Evolutionary conservation across 2,797 vertebrate genomes (phyloP).

Genomic region (Mormyrus proboscirostris): DNA sequence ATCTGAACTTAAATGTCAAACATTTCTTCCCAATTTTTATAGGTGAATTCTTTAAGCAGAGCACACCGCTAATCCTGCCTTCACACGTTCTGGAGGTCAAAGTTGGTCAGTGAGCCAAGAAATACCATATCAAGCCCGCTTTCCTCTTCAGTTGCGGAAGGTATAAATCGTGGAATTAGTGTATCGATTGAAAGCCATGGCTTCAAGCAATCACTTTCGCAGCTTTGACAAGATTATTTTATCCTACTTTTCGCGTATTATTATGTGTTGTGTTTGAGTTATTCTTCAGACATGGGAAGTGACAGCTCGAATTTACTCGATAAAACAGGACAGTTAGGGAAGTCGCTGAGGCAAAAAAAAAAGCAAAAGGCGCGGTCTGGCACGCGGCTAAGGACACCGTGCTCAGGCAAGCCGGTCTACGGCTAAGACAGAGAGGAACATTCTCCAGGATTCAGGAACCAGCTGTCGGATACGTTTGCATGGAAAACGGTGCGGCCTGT

Average conservation of each 20-base stretch:
- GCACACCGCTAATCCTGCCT: conserved; percentile 84
- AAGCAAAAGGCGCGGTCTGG: conserved; percentile 68
- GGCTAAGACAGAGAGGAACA: conserved; percentile 51
- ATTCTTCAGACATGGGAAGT: conserved; percentile 96
- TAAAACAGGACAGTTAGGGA: conserved; percentile 92
- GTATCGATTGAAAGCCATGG: conserved; percentile 94
- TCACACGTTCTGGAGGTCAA: conserved; percentile 93
- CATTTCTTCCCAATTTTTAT: conserved; percentile 81
- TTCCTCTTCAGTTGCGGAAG: conserved; percentile 84
- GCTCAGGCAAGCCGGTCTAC: conserved; percentile 55
- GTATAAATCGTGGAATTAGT: conserved; percentile 99
- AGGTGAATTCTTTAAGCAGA: conserved; percentile 87
- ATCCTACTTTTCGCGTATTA: conserved; percentile 99
- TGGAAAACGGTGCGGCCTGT: conserved; percentile 52
- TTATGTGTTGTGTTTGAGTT: conserved; percentile 99
- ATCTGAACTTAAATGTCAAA: conserved; percentile 74
- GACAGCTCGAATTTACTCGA: conserved; percentile 99
- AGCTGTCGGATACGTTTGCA: conserved; percentile 69
- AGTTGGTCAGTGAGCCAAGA: conserved; percentile 99
- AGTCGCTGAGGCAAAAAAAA: conserved; percentile 95
- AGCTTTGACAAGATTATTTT: conserved; percentile 99
- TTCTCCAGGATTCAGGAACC: conserved; percentile 60
- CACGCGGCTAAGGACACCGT: neutral
- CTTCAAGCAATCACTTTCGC: conserved; percentile 97
- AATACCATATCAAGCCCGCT: conserved; percentile 96